Evolutionary conservation across 1,140 invertebrate species (phyloP).

Genomic region (Drosophila pruinosa): DNA sequence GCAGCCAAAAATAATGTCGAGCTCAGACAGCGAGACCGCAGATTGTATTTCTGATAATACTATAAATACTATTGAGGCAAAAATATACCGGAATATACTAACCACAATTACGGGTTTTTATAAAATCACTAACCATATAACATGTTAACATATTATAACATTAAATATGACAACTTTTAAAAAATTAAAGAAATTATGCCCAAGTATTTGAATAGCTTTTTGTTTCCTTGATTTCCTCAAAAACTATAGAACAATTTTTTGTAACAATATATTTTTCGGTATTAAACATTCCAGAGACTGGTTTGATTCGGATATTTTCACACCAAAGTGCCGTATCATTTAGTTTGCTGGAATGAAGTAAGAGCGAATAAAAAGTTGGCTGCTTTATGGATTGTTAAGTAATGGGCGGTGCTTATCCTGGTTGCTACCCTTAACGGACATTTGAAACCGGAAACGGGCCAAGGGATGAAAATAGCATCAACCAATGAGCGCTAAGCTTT

Average conservation of each 20-base stretch:
- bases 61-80: not conserved
- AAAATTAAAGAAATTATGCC: too few species aligned
- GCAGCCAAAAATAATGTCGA: conserved; percentile 1
- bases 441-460: conserved; percentile 12
- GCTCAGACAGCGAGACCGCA: not conserved
- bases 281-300: too few species aligned
- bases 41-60: not conserved
- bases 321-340: not conserved
- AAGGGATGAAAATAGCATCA: conserved; percentile 16
- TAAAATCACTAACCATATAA: too few species aligned
- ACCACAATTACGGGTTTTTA: too few species aligned
- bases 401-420: conserved; percentile 38
- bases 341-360: not conserved
- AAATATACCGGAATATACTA: too few species aligned
- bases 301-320: too few species aligned
- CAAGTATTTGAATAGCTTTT: too few species aligned
- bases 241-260: too few species aligned
- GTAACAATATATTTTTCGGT: too few species aligned
- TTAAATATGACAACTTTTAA: too few species aligned
- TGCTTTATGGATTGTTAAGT: not conserved
- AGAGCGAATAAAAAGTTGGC: not conserved
- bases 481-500: conserved; percentile 38
- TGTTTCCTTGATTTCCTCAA: too few species aligned
- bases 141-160: too few species aligned
- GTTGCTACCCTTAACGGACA: conserved; percentile 22